These are phyloP conservation scores for Euwallacea similis DNA, from an alignment of 1,140 invertebrate genomes.

Conservation along the genomic window DNA sequence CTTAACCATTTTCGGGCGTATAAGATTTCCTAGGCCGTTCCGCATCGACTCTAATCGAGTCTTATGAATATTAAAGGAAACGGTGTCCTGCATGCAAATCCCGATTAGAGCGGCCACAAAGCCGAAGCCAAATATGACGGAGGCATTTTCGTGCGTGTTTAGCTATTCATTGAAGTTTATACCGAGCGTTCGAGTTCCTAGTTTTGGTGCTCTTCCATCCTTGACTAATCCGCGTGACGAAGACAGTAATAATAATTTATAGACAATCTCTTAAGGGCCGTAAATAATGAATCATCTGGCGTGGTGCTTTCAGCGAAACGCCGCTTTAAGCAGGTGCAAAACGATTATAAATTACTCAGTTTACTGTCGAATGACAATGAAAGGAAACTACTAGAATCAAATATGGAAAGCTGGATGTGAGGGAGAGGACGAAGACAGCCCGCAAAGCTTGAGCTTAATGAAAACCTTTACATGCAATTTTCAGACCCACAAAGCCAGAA, in stretches of 20 bases:
- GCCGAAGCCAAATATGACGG: conserved; percentile 4
- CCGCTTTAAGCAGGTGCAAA: background rate
- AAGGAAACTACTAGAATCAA: background rate
- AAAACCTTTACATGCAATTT: too few species aligned
- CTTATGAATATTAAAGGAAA: conserved; percentile 13
- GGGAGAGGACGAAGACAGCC: too few species aligned
- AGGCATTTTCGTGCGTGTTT: background rate
- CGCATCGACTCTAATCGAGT: conserved; percentile 8
- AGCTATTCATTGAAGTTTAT: too few species aligned
- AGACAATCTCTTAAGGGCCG: conserved; percentile 3
- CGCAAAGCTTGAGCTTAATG: too few species aligned
- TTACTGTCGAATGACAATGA: conserved; percentile 6
- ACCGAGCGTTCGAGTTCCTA: too few species aligned
- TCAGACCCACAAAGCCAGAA: too few species aligned
- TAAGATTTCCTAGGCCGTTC: background rate
- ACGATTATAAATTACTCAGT: conserved; percentile 7
- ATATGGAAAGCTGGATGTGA: background rate
- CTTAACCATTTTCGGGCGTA: too few species aligned
- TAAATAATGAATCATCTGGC: conserved; percentile 5
- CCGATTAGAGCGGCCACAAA: background rate
- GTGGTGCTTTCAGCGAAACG: background rate
- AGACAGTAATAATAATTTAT: conserved; percentile 4
- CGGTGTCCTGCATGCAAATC: conserved; percentile 12
- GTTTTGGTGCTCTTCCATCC: too few species aligned
- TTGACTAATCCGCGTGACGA: too few species aligned